Evolutionary conservation across 2,113 vertebrate species (phyloP).

Genomic region (Amazona guildingii): DNA sequence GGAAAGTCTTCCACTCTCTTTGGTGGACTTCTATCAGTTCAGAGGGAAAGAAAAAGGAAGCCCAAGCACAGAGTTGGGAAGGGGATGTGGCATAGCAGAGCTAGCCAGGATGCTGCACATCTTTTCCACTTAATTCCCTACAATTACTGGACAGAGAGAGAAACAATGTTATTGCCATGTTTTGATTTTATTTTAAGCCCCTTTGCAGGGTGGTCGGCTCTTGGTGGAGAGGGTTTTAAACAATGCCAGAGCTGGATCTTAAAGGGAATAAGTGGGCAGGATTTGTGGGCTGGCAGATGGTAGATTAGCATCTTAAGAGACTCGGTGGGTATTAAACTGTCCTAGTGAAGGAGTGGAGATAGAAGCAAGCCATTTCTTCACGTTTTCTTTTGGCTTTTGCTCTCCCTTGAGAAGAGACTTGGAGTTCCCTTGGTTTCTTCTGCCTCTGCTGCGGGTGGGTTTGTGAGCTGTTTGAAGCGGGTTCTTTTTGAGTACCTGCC

Average conservation of each 20-base stretch:
- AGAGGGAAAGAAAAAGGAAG: neutral
- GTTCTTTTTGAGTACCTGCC: neutral
- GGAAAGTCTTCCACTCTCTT: neutral
- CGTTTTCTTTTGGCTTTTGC: neutral
- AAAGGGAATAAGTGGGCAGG: slow-evolving; percentile 52
- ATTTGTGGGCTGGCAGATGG: slow-evolving; percentile 49
- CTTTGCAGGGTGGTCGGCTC: neutral
- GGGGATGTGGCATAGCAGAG: neutral
- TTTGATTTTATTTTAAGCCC: neutral
- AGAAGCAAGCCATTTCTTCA: neutral
- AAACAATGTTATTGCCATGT: neutral
- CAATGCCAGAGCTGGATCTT: neutral
- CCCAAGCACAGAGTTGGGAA: neutral
- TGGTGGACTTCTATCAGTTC: rapidly evolving
- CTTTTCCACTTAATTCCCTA: neutral
- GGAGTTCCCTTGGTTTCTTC: neutral
- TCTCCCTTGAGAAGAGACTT: neutral
- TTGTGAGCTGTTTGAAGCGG: neutral
- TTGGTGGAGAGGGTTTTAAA: neutral
- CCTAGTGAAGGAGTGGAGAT: slow-evolving; percentile 17
- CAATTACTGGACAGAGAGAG: neutral
- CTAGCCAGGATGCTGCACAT: neutral
- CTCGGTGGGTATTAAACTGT: slow-evolving; percentile 23
- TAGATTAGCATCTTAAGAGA: slow-evolving; percentile 51
- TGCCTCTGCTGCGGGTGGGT: neutral